Percentiles rank a stretch among this genome's conserved stretches.
Evolutionary conservation across 2,888 invertebrate genomes (phyloP).

Genomic region (Mermis nigrescens): DNA sequence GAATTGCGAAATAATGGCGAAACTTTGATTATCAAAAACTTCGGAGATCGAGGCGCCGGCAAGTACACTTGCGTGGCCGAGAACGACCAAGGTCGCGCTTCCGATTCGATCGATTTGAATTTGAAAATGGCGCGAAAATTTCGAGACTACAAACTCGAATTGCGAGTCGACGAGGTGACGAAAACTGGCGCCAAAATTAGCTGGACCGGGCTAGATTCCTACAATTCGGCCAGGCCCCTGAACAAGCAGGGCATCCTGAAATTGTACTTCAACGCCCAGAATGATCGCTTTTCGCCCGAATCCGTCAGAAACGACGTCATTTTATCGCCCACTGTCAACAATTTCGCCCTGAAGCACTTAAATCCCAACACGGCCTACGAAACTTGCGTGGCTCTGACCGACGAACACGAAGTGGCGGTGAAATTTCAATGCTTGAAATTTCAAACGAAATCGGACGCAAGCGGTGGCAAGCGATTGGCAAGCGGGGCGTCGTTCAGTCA

Average conservation of each 20-base stretch:
- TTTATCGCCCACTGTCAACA: constrained; percentile 24
- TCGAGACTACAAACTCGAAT: constrained; percentile 25
- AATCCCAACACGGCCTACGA: constrained; percentile 34
- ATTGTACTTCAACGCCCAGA: constrained; percentile 32
- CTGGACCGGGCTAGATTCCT: constrained; percentile 21
- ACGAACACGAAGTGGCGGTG: constrained; percentile 27
- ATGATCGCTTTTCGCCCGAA: constrained; percentile 19
- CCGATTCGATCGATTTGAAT: constrained; percentile 24
- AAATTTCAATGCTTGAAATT: constrained; percentile 29
- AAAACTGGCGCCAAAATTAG: neutral
- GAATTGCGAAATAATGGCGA: constrained; percentile 25
- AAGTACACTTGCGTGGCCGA: constrained; percentile 35
- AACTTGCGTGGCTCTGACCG: constrained; percentile 35
- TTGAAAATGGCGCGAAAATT: too few species aligned
- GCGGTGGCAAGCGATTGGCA: too few species aligned
- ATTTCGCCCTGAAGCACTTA: constrained; percentile 34
- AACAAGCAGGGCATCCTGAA: constrained; percentile 34
- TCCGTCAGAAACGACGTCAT: constrained; percentile 13
- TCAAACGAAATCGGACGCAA: neutral
- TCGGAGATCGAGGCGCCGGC: constrained; percentile 32
- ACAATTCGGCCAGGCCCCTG: constrained; percentile 30
- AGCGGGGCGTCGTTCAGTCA: too few species aligned
- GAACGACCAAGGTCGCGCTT: constrained; percentile 29
- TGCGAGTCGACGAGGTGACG: neutral
- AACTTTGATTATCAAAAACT: constrained; percentile 23